These are phyloP conservation scores for Muraenolepis orangiensis DNA, from an alignment of 2,797 vertebrate species.

Conservation along the genomic window DNA sequence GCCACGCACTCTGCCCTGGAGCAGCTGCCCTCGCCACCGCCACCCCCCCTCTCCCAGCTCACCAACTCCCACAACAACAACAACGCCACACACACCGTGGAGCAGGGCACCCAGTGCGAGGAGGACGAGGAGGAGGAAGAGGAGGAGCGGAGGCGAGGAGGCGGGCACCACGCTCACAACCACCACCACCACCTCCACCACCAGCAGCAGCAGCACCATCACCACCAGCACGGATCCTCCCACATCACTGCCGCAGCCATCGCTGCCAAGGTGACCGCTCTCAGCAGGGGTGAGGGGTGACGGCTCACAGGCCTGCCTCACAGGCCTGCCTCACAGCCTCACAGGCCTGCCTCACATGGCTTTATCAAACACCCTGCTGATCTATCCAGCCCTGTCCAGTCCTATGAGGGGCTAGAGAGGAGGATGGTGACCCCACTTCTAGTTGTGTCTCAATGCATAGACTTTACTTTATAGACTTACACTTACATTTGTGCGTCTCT, in stretches of 20 bases:
- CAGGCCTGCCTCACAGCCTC: too few relatives aligned
- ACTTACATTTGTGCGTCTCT: too few relatives aligned
- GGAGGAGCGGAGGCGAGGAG: constrained; percentile 81
- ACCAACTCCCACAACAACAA: constrained; percentile 50
- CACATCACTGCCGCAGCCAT: constrained; percentile 94
- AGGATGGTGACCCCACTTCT: background rate
- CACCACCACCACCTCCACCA: constrained; percentile 13
- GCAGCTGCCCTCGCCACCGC: constrained; percentile 89
- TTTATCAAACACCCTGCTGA: too few relatives aligned
- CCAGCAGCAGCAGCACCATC: constrained; percentile 75
- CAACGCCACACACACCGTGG: constrained; percentile 64
- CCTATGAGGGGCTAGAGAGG: background rate
- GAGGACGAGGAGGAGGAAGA: constrained; percentile 89
- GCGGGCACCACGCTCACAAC: constrained; percentile 82
- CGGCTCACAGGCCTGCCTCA: too few relatives aligned
- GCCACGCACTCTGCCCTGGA: constrained; percentile 92
- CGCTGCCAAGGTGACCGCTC: constrained; percentile 85
- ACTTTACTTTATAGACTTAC: too few relatives aligned
- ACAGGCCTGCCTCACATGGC: too few relatives aligned
- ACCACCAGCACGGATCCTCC: constrained; percentile 71
- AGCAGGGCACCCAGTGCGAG: constrained; percentile 83
- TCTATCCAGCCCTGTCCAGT: too few relatives aligned
- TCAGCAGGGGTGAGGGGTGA: background rate
- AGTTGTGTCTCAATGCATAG: too few relatives aligned
- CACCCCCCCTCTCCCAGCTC: constrained; percentile 63